Evolutionary conservation across 2,113 vertebrate genomes (phyloP), one percentile per base, ranked within the genome.

Genomic region (Platichthys flesus): DNA sequence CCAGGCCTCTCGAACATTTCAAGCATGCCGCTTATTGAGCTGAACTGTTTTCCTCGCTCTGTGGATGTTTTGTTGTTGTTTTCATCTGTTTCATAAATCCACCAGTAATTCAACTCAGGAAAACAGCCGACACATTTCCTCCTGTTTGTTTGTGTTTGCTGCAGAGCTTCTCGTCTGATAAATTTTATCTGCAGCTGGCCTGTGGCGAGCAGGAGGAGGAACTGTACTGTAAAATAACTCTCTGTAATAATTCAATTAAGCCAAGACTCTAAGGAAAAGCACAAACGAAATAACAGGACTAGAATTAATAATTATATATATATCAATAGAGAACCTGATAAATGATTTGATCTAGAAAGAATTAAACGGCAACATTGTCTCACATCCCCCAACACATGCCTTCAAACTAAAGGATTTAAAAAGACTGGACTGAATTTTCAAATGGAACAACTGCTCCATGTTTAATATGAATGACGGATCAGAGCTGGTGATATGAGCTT

Each of bases 21-120:
- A 89, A 90, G 85, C 81, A 73, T 79, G 74, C 85, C 72, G 74
- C 87, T 92, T 86, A 86, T 71, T 78, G 78, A 85, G 71, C 79
- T 81, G 49, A 71, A 79, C 82, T 84, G 84, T 90, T 89, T 92
- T 87, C 84, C 90, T 90, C 88, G 83, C 86, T 87, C 81, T 67
- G 59, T 81, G 62, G 72, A 86, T 88, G 84, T 90, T 89, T 87
- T 90, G 80, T 89, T 93, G 81, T 86, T 91, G 79, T 90, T 92
- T 93, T 89, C 84, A 88, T 89, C 88, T 78, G 72, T 91, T 90
- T 90, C 76, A 83, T 91, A 89, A 73, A 75, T 87, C 84, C 85
- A 83, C 88, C 71, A 76, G 90, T 85, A 82, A 92, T 90, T 89
- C 85, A 86, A 81, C 66, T 77, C 40, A 16, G 65, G 72, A 71